These are phyloP conservation scores for Meteorus colon DNA, from an alignment of 2,888 invertebrate species.

Conservation along the genomic window DNA sequence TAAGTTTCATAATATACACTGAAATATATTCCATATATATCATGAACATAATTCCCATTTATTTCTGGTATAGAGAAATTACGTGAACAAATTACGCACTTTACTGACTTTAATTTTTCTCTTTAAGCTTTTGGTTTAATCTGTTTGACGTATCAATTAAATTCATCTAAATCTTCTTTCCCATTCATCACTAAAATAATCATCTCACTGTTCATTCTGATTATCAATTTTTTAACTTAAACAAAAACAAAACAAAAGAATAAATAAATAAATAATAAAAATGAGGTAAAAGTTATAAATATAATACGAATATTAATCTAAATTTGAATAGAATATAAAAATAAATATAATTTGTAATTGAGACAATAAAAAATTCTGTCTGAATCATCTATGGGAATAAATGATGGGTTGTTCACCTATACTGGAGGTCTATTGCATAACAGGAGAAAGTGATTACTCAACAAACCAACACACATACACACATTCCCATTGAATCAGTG, in stretches of 20 bases:
- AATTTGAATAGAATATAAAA: too few species aligned
- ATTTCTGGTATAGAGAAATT: too few species aligned
- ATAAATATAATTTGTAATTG: too few species aligned
- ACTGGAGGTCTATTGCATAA: conserved; percentile 56
- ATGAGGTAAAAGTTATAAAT: background rate
- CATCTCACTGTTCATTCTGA: background rate
- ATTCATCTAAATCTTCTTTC: background rate
- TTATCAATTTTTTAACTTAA: background rate
- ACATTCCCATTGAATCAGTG: conserved; percentile 31
- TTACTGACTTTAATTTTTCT: too few species aligned
- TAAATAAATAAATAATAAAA: background rate
- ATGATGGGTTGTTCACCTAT: conserved; percentile 62
- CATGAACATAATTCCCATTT: too few species aligned
- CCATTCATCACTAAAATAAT: background rate
- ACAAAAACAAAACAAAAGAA: background rate
- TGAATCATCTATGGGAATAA: too few species aligned
- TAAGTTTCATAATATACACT: too few species aligned
- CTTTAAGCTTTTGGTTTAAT: background rate
- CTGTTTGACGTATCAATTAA: background rate
- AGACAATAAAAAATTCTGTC: too few species aligned
- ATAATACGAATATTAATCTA: too few species aligned
- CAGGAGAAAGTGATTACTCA: conserved; percentile 67
- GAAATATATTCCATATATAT: too few species aligned
- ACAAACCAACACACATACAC: conserved; percentile 46
- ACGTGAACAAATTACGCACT: too few species aligned